Evolutionary conservation across 2,797 vertebrate genomes (phyloP).

Genomic region (Anolis apletophallus): DNA sequence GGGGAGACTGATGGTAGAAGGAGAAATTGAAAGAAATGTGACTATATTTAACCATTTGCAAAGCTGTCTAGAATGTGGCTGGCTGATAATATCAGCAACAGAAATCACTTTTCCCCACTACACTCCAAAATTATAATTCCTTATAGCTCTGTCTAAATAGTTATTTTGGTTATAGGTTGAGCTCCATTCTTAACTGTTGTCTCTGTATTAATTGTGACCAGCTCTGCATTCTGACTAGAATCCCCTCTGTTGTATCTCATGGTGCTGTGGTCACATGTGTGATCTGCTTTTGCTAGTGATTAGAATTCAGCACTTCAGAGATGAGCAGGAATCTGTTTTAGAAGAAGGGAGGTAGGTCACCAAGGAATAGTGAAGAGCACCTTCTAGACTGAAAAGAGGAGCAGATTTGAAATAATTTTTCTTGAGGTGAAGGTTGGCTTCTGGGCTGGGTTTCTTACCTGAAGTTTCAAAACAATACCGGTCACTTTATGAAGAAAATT

Average conservation of each 20-base stretch:
- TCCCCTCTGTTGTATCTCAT: slow-evolving; percentile 11
- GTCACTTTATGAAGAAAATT: slow-evolving; percentile 21
- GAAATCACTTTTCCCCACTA: slow-evolving; percentile 29
- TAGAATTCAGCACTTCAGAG: slow-evolving; percentile 30
- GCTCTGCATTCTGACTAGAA: slow-evolving; percentile 28
- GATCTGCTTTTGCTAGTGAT: slow-evolving; percentile 17
- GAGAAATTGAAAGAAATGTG: background rate
- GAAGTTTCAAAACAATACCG: slow-evolving; percentile 25
- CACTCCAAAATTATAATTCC: slow-evolving; percentile 25
- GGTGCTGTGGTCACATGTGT: background rate
- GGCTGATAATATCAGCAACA: slow-evolving; percentile 22
- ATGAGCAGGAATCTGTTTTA: slow-evolving; percentile 27
- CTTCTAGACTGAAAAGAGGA: background rate
- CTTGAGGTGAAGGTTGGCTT: background rate
- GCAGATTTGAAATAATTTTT: slow-evolving; percentile 20
- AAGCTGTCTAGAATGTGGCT: slow-evolving; percentile 18
- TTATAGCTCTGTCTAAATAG: slow-evolving; percentile 35
- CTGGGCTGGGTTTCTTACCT: slow-evolving; percentile 33
- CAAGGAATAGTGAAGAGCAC: background rate
- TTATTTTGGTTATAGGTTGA: slow-evolving; percentile 45
- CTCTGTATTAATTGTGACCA: slow-evolving; percentile 40
- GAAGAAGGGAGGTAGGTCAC: background rate
- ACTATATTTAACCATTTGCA: slow-evolving; percentile 12
- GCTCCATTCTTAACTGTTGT: background rate
- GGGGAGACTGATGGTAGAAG: background rate